Base-by-base conservation (phyloP, 2,797 vertebrate genomes). In the Sebastes steindachneri region DNA sequence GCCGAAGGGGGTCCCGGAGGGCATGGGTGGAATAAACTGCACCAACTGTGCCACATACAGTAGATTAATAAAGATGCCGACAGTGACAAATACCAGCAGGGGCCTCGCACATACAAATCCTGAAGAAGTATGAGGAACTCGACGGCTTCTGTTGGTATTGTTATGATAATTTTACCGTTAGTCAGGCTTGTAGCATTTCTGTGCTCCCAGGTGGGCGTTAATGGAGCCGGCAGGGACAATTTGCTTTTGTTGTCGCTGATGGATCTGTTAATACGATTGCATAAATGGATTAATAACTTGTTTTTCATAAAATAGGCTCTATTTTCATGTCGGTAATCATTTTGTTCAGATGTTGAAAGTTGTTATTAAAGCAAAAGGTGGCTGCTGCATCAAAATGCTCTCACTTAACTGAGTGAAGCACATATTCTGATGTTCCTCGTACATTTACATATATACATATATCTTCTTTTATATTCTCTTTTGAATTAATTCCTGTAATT, bases 201-300 rank as follows among this genome's bases (percentile, higher is more conserved):
- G 64, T 63, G 72, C 73, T 82, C 59, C 66, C 17, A 54, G 70
- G 90, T 91, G 89, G 88, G 86, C 71, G 80, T 85, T 87, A 86
- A 92, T 88, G 85, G 86, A 86, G 64, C 71, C 17, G 2, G 41
- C 75, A n/a, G 41, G 68, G 83, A 77, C 88, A 65, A 62, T 77
- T 51, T 35, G 68, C 80, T 72, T 86, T 86, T 82, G 82, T 87
- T 82, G 69, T 2, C 8, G 64, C 66, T 84, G 83, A 86, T 85
- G 84, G 84, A 85, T 83, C 73, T 67, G 81, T 80, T 90, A 78
- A 88, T 82, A 68, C 35, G 60, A 80, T 73, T 80, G 51, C 70
- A 80, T 76, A 82, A 87, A 77, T 73, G 68, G 68, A 83, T 88
- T 85, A 73, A 67, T 85, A 78, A 66, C n/a, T 76, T 77, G 25